Evolutionary conservation across 2,113 vertebrate genomes (phyloP).

Genomic region (Chionomys nivalis): DNA sequence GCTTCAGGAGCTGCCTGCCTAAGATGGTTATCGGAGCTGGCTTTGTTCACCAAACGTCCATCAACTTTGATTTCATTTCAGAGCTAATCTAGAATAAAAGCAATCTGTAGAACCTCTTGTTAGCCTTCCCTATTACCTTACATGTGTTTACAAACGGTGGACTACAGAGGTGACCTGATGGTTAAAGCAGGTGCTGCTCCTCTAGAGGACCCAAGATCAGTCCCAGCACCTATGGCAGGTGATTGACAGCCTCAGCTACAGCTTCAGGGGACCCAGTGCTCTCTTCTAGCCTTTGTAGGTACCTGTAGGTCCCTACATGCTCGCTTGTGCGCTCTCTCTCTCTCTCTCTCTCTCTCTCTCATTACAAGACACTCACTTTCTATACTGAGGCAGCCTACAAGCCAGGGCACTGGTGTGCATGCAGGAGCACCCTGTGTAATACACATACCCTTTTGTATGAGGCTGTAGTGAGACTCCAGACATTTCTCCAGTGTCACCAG

Average conservation of each 20-base stretch:
- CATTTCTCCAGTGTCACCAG: neutral
- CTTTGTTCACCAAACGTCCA: neutral
- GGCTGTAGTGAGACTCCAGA: neutral
- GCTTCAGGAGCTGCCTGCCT: constrained; percentile 10
- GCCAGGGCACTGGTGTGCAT: neutral
- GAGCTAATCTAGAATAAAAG: neutral
- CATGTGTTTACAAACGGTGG: neutral
- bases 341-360: neutral
- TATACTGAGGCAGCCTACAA: neutral
- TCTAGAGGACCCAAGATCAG: neutral
- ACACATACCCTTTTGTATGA: neutral
- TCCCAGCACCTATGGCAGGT: neutral
- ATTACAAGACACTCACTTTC: neutral
- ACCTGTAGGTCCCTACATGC: neutral
- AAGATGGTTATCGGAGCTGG: neutral
- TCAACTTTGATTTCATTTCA: constrained; percentile 46
- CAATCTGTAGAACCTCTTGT: neutral
- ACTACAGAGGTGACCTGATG: neutral
- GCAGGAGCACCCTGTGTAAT: neutral
- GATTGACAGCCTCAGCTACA: neutral
- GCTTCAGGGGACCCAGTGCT: neutral
- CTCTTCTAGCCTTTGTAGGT: neutral
- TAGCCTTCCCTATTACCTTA: neutral
- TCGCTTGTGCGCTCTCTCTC: neutral
- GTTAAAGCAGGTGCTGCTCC: neutral